Base-by-base conservation (phyloP, 1,140 invertebrate species). In the Araneus ventricosus region DNA sequence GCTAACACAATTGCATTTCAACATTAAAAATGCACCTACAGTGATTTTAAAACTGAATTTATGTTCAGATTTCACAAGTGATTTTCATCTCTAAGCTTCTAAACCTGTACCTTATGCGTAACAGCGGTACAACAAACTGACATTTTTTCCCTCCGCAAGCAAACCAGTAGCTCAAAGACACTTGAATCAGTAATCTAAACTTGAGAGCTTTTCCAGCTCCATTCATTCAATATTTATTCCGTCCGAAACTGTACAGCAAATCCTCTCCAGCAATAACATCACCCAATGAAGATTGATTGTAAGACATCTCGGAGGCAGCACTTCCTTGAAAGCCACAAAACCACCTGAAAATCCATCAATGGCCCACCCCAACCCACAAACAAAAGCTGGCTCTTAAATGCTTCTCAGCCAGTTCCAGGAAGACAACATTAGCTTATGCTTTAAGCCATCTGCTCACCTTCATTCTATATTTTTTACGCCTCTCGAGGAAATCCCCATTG, bases 381-480 rank as follows among this genome's bases (percentile, higher is more conserved):
- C 45, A 63, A 63, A 63, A 63, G n/a, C 59, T 24, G n/a, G 22
- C 59, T 63, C 59, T n/a, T 7, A 22, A 63, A 63, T 24, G 22
- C 59, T 63, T n/a, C n/a, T n/a, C 59, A 6, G 59, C 22, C 59
- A 24, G 22, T 63, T 63, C 59, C 59, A 63, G 22, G 59, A 63
- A 63, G 59, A 63, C 59, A n/a, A 63, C 59, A 63, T 63, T 63
- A 63, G 59, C 59, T 63, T n/a, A 63, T 63, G 7, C 59, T n/a
- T n/a, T 63, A 63, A 63, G 59, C 59, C 59, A 63, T 20, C 59
- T 63, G 59, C 59, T 63, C 59, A 63, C 59, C 59, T 63, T n/a
- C 59, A 6, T 20, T n/a, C 7, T 63, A n/a, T 63, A 22, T 63
- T 63, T 63, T 63, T n/a, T 63, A 63, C n/a, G 59, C 59, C 59